phyloP scores from a whole-genome alignment of 2,113 vertebrate genomes.

The Indicator maculatus region DNA sequence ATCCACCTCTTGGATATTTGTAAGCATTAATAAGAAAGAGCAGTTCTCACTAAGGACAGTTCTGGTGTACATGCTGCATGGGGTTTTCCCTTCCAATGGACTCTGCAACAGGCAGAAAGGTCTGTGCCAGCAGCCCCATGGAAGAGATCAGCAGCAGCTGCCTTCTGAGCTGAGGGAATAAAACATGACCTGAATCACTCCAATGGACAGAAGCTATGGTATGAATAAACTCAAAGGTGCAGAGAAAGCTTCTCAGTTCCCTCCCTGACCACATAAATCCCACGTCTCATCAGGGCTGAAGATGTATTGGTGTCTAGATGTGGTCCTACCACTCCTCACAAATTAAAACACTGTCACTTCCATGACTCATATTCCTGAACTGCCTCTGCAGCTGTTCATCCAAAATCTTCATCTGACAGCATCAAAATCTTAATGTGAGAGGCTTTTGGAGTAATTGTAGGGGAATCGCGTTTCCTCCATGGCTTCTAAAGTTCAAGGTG shows the following conservation, averaged over 20 bases:
- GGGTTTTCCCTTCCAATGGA: not conserved
- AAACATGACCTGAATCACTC: not conserved
- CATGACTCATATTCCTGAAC: not conserved
- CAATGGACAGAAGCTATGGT: not conserved
- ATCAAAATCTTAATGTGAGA: not conserved
- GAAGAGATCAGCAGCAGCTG: not conserved
- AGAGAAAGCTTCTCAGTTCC: not conserved
- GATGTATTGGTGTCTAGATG: not conserved
- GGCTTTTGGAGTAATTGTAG: not conserved
- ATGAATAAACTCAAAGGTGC: not conserved
- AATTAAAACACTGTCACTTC: not conserved
- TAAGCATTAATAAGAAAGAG: not conserved
- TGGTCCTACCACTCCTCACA: not conserved
- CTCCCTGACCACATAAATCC: not conserved
- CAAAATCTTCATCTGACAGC: not conserved
- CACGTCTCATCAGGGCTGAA: not conserved
- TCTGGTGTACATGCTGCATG: not conserved
- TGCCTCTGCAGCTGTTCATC: not conserved
- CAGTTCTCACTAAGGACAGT: not conserved
- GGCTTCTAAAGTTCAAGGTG: slow-evolving; percentile 36
- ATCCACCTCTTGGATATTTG: too few relatives aligned
- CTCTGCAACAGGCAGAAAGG: not conserved
- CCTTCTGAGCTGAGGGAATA: rapidly evolving
- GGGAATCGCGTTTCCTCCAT: not conserved
- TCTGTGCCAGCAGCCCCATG: not conserved